phyloP scores from a whole-genome alignment of 2,797 vertebrate species.

The Lindbergichthys nudifrons region DNA sequence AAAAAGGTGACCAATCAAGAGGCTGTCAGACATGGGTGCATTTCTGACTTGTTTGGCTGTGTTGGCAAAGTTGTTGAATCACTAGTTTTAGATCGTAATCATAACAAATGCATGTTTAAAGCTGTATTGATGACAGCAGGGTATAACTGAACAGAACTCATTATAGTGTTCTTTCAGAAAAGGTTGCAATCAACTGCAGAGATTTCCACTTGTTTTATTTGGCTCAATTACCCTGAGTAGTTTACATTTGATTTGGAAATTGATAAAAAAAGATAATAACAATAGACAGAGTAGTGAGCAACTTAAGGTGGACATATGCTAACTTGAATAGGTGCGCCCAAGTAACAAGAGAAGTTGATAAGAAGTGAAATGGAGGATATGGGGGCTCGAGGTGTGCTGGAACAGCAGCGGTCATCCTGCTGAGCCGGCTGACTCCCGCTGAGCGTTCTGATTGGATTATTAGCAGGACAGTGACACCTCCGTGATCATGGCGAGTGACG shows the following conservation, averaged over 20 bases:
- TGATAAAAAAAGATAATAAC: background rate
- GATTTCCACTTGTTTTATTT: background rate
- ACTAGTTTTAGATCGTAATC: too few relatives aligned
- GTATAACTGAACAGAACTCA: too few relatives aligned
- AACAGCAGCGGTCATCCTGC: conserved; percentile 24
- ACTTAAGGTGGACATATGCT: conserved; percentile 7
- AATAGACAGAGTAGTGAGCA: conserved; percentile 4
- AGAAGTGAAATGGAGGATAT: conserved; percentile 10
- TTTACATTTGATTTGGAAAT: background rate
- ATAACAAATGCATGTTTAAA: too few relatives aligned
- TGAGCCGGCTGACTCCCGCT: conserved; percentile 54
- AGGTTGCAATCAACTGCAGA: too few relatives aligned
- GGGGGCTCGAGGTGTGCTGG: conserved; percentile 9
- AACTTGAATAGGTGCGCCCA: background rate
- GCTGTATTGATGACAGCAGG: too few relatives aligned
- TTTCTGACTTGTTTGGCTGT: too few relatives aligned
- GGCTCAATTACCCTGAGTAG: background rate
- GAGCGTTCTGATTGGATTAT: conserved; percentile 77
- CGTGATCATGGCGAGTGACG: conserved; percentile 50
- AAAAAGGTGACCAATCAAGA: too few relatives aligned
- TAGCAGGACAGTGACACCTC: conserved; percentile 75
- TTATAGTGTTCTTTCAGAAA: too few relatives aligned
- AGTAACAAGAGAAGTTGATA: background rate
- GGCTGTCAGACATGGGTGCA: too few relatives aligned
- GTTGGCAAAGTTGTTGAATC: too few relatives aligned